Conservation (phyloP, 1,140 invertebrate species). For the Anadara kagoshimensis region DNA sequence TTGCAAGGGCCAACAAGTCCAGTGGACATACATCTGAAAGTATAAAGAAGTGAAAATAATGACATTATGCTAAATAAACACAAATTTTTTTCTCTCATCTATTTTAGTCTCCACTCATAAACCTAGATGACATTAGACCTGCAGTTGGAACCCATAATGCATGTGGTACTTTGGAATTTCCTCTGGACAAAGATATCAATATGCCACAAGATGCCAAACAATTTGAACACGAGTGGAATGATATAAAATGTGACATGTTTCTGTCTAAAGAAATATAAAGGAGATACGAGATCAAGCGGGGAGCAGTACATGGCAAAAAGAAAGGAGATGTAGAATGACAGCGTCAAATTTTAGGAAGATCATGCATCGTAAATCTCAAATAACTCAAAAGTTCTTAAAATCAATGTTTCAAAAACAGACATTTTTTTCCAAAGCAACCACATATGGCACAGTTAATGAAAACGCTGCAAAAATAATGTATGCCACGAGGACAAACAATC, state of each 20-base stretch:
- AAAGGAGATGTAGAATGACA: slow-evolving; percentile 18
- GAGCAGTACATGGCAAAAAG: slow-evolving; percentile 3
- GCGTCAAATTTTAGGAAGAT: slow-evolving; percentile 15
- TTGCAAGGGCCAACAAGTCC: slow-evolving; percentile 13
- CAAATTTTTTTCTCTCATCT: background rate
- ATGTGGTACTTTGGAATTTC: background rate
- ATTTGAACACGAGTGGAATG: background rate
- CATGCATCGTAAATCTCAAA: slow-evolving; percentile 8
- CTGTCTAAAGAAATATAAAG: background rate
- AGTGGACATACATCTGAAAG: no score
- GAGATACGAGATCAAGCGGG: background rate
- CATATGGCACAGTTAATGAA: background rate
- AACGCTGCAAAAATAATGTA: background rate
- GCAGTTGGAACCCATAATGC: background rate
- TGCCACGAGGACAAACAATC: background rate
- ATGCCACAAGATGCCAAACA: background rate
- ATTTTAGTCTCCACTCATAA: background rate
- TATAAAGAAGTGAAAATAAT: background rate
- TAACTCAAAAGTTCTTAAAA: background rate
- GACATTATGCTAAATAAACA: background rate
- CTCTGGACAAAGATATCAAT: background rate
- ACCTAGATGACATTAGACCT: background rate
- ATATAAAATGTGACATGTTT: background rate
- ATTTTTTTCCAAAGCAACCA: background rate
- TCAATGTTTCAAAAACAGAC: background rate